phyloP scores from a whole-genome alignment of 2,888 invertebrate species.

The Chirona hameri region DNA sequence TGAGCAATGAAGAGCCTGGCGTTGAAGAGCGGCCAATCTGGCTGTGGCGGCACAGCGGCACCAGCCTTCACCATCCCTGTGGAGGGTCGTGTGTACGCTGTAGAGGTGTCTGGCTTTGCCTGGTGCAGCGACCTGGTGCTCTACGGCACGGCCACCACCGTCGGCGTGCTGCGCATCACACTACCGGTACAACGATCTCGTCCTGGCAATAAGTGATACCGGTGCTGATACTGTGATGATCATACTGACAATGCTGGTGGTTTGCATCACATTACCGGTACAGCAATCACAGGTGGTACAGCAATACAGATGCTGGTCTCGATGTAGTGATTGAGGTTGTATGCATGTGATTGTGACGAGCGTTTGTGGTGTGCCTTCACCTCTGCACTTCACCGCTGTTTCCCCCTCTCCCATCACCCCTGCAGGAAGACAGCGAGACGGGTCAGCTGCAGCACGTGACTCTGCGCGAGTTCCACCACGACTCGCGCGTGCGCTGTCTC shows the following conservation, averaged over 20 bases:
- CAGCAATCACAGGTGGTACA: too few species aligned
- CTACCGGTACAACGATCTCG: background rate
- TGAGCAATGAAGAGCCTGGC: background rate
- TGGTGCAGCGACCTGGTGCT: slow-evolving; percentile 12
- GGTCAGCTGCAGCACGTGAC: background rate
- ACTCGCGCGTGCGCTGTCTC: slow-evolving; percentile 31
- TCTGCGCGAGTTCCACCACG: slow-evolving; percentile 13
- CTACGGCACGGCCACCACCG: background rate
- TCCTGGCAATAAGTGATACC: too few species aligned
- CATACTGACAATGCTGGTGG: too few species aligned
- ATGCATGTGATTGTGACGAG: too few species aligned
- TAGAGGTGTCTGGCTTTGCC: background rate
- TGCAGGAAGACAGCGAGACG: background rate
- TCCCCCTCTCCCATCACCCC: background rate
- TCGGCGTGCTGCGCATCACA: background rate
- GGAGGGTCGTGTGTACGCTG: background rate
- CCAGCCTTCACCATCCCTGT: background rate
- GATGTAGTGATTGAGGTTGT: too few species aligned
- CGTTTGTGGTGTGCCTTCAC: too few species aligned
- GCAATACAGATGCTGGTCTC: too few species aligned
- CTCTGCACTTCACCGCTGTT: background rate
- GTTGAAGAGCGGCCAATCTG: too few species aligned
- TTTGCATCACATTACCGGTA: too few species aligned
- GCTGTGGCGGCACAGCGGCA: too few species aligned
- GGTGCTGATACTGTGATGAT: too few species aligned